Conservation (phyloP, 1,140 invertebrate genomes). For the Colletes gigas region DNA sequence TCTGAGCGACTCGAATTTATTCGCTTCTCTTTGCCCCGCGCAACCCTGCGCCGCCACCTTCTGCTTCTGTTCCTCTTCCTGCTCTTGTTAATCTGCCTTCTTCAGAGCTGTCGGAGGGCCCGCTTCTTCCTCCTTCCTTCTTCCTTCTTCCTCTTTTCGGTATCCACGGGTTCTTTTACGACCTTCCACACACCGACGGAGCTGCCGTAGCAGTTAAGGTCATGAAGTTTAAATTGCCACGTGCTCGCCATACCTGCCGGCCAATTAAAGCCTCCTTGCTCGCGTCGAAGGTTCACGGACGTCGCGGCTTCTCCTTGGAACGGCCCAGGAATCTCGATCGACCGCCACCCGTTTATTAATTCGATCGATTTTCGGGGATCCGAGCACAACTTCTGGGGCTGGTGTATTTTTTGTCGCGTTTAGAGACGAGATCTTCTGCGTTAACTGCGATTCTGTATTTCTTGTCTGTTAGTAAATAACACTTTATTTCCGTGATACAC, state of each 20-base stretch:
- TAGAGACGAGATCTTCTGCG: too few relatives aligned
- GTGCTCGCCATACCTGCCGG: constrained; percentile 36
- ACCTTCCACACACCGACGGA: constrained; percentile 15
- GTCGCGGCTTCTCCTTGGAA: constrained; percentile 10
- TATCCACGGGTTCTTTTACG: neutral
- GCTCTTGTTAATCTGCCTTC: constrained; percentile 20
- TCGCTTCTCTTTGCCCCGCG: constrained; percentile 61
- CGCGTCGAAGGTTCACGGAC: constrained; percentile 36
- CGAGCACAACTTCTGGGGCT: too few relatives aligned
- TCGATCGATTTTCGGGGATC: neutral
- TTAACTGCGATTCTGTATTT: too few relatives aligned
- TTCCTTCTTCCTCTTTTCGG: neutral
- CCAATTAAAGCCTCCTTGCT: constrained; percentile 44
- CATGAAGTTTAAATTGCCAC: constrained; percentile 66
- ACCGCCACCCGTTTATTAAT: constrained; percentile 16
- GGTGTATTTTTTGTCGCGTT: too few relatives aligned
- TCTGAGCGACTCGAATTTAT: constrained; percentile 73
- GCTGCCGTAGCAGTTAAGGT: constrained; percentile 46
- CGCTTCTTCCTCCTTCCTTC: neutral
- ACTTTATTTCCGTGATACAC: too few relatives aligned
- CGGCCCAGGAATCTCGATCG: neutral
- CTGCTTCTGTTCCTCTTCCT: neutral
- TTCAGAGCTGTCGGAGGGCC: neutral
- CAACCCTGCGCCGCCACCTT: constrained; percentile 27
- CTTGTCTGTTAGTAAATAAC: too few relatives aligned